These are phyloP conservation scores for Stictocephala bisonia DNA, from an alignment of 2,888 invertebrate genomes.

Conservation along the genomic window DNA sequence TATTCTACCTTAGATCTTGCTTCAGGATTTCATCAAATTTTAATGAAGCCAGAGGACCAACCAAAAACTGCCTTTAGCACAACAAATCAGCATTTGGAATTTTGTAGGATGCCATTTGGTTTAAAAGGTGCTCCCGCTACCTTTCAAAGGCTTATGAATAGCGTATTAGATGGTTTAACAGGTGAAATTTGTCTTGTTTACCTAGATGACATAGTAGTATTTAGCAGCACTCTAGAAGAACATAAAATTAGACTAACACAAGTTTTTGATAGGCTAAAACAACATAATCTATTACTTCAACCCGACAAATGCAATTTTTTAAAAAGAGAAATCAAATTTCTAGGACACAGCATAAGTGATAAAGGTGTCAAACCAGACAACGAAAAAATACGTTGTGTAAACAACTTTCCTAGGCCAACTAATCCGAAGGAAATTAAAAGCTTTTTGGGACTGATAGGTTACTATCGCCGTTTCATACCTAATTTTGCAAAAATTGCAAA, in stretches of 20 bases:
- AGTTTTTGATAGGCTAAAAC: constrained; percentile 26
- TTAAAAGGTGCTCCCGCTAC: constrained; percentile 58
- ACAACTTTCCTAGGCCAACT: too few relatives aligned
- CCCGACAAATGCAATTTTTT: background rate
- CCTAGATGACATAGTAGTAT: constrained; percentile 42
- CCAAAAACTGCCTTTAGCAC: constrained; percentile 62
- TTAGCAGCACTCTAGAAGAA: constrained; percentile 10
- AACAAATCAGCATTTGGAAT: constrained; percentile 59
- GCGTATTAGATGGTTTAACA: constrained; percentile 55
- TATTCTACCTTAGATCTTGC: constrained; percentile 38
- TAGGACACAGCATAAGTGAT: constrained; percentile 4
- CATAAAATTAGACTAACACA: background rate
- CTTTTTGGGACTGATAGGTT: too few relatives aligned
- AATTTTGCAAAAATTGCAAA: too few relatives aligned
- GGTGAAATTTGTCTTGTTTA: constrained; percentile 31
- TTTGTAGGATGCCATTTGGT: constrained; percentile 60
- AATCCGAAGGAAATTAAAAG: too few relatives aligned
- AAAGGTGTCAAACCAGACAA: constrained; percentile 20
- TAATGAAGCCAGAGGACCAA: constrained; percentile 56
- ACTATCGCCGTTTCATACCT: too few relatives aligned
- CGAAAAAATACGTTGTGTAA: constrained; percentile 8
- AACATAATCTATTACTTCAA: background rate
- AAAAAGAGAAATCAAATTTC: background rate
- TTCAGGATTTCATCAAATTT: constrained; percentile 58
- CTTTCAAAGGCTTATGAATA: constrained; percentile 61